Evolutionary conservation across 1,140 invertebrate genomes (phyloP).

Genomic region (Lucilia sericata): DNA sequence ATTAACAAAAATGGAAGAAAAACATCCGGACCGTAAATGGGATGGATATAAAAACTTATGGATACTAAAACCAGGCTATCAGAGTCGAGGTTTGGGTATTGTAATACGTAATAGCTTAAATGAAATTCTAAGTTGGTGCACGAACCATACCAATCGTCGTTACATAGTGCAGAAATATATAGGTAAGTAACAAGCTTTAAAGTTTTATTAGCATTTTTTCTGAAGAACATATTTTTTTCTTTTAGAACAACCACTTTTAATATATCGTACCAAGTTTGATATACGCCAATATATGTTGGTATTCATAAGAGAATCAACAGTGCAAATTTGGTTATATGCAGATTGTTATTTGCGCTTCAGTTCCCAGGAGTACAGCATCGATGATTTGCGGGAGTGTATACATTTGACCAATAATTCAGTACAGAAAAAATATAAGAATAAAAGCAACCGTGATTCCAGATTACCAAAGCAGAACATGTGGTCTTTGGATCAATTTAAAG

Average conservation of each 20-base stretch:
- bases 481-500: slow-evolving; percentile 82
- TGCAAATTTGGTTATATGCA: slow-evolving; percentile 91
- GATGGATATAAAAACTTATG: slow-evolving; percentile 89
- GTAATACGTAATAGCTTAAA: slow-evolving; percentile 70
- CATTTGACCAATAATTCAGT: slow-evolving; percentile 94
- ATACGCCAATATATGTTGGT: slow-evolving; percentile 91
- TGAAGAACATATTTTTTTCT: slow-evolving; percentile 49
- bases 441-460: slow-evolving; percentile 72
- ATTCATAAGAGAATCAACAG: slow-evolving; percentile 79
- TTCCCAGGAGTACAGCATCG: slow-evolving; percentile 86
- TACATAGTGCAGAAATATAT: slow-evolving; percentile 95
- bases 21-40: slow-evolving; percentile 68
- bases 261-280: slow-evolving; percentile 92
- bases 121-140: slow-evolving; percentile 76
- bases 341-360: slow-evolving; percentile 91
- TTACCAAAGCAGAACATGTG: slow-evolving; percentile 88
- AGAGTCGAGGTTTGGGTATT: slow-evolving; percentile 90
- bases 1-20: not conserved
- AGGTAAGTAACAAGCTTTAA: slow-evolving; percentile 71
- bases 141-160: slow-evolving; percentile 74
- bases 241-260: slow-evolving; percentile 83
- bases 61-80: slow-evolving; percentile 92
- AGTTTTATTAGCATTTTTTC: not conserved
- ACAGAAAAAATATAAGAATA: slow-evolving; percentile 86
- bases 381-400: slow-evolving; percentile 87